Base-by-base conservation (phyloP, 2,888 invertebrate genomes). In the Mythimna impura region DNA sequence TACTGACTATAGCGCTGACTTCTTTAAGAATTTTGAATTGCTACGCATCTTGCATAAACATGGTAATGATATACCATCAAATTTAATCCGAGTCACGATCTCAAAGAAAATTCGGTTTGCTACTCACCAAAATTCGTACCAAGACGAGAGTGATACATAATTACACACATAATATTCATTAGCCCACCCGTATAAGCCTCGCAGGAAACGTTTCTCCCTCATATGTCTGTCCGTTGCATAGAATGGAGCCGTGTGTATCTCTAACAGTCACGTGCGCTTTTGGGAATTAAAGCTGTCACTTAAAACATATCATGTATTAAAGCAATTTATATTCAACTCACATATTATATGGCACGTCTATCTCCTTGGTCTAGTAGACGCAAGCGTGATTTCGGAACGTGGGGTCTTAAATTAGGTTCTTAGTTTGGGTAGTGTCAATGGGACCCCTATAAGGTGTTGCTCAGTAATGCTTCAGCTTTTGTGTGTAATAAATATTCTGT, bases 91-190 rank as follows among this genome's bases (percentile, higher is more conserved):
- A 64, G 52, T 60, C 58, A 72, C 73, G 63, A 54, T 12, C 14
- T 64, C 12, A 43, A 55, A 66, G 52, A 66, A 63, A 78, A 55
- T 74, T 65, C 30, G 30, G 40, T 78, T 65, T 74, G 25, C 34
- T 60, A 64, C 50, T 79, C n/a, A 40, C 61, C 68, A 55, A 57
- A 78, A 47, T 72, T 54, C 58, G 47, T 25, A 76, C 73, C 22
- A 77, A 71, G 54, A 47, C 54, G 22, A 63, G 57, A 72, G 54
- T 63, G 30, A 67, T 65, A 72, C 58, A 61, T 81, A 76, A 81
- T 81, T 76, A 76, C 54, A 62, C 62, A 68, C 65, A 76, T 66
- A 68, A 71, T 82, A 82, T 82, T 72, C 69, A 82, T 85, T 78
- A 84, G 61, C 73, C 78, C 60, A 85, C 65, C 57, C 69, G 61